phyloP scores from a whole-genome alignment of 37 sponge, comb jelly and placozoan species.

The Mnemiopsis leidyi region DNA sequence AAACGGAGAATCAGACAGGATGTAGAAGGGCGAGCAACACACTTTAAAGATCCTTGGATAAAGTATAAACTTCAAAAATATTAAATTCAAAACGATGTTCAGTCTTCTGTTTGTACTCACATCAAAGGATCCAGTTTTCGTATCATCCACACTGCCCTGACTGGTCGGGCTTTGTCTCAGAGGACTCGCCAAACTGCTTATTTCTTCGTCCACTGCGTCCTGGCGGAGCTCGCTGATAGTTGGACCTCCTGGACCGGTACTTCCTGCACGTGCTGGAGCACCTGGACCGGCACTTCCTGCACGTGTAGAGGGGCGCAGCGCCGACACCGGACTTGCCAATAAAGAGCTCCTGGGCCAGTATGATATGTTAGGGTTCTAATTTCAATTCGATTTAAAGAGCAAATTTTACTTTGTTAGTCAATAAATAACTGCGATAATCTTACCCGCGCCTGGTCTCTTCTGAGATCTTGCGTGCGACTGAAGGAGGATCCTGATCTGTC shows the following conservation, averaged over 20 bases:
- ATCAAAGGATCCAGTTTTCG: background rate
- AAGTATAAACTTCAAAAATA: too few species aligned
- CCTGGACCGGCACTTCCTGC: background rate
- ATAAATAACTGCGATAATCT: too few species aligned
- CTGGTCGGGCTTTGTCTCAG: constrained; percentile 11
- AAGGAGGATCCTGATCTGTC: background rate
- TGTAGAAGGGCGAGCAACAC: too few species aligned
- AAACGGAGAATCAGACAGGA: too few species aligned
- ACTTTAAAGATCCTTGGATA: too few species aligned
- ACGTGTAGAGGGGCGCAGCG: background rate
- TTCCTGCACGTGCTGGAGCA: background rate
- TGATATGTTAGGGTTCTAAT: too few species aligned
- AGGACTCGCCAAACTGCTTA: background rate
- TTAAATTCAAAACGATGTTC: too few species aligned
- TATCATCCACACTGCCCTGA: constrained; percentile 38
- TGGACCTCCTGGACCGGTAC: background rate
- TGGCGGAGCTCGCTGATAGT: constrained; percentile 19
- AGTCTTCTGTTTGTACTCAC: too few species aligned
- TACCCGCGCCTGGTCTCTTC: background rate
- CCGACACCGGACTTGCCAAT: background rate
- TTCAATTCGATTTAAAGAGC: too few species aligned
- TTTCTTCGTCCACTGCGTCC: constrained; percentile 17
- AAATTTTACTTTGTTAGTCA: too few species aligned
- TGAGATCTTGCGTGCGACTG: background rate
- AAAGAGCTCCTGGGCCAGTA: too few species aligned